These are phyloP conservation scores for Zaprionus davidi DNA, from an alignment of 1,140 invertebrate genomes.

Conservation along the genomic window DNA sequence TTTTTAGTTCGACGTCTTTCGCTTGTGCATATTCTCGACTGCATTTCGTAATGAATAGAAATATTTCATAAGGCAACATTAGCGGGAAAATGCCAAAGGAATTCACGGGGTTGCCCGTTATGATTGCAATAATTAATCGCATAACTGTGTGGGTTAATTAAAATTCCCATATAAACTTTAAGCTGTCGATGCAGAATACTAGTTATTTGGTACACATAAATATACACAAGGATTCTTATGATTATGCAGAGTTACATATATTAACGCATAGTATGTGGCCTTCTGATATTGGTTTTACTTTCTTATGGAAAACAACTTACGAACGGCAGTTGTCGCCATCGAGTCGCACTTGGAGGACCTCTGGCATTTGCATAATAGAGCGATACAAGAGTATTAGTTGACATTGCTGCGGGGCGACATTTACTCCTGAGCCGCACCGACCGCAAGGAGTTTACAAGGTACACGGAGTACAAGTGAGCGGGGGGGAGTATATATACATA, in stretches of 20 bases:
- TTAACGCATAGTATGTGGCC: neutral
- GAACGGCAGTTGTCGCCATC: neutral
- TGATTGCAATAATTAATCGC: neutral
- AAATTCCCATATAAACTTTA: neutral
- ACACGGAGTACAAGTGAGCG: too few species aligned
- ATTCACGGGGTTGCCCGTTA: neutral
- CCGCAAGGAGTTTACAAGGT: neutral
- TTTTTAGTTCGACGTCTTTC: neutral
- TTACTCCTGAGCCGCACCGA: neutral
- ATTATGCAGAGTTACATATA: neutral
- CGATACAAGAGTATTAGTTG: slow-evolving; percentile 3
- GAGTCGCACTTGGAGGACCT: slow-evolving; percentile 9
- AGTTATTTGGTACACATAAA: too few species aligned
- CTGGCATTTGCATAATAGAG: slow-evolving; percentile 33
- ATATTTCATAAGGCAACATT: neutral
- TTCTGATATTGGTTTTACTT: neutral
- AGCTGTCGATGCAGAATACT: too few species aligned
- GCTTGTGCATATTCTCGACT: neutral
- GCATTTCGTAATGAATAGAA: neutral
- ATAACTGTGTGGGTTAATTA: neutral
- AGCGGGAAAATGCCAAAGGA: neutral
- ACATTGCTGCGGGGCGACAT: slow-evolving; percentile 5
- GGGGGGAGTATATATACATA: neutral
- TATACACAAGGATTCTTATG: too few species aligned
- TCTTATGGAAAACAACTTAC: neutral